A percentile compares a stretch with the other conserved stretches of the same genome.
Evolutionary conservation across 2,113 vertebrate genomes (phyloP).

Genomic region (Microtus montanus): DNA sequence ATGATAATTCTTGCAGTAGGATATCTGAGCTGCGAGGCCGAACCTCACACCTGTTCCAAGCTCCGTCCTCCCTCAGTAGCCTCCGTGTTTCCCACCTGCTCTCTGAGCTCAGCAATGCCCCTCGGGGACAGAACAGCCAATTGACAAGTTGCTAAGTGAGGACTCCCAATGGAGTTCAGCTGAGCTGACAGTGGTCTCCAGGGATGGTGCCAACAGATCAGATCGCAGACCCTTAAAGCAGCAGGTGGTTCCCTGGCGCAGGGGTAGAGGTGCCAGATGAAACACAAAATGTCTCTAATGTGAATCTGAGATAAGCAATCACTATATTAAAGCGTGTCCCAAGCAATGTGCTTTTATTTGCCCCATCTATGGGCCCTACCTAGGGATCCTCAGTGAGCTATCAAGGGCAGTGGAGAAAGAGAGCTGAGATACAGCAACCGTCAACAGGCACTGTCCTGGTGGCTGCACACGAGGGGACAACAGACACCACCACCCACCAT

Average conservation of each 20-base stretch:
- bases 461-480: too few species aligned
- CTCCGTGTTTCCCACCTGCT: not conserved
- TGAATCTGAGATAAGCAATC: not conserved
- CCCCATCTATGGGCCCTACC: not conserved
- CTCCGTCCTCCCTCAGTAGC: not conserved
- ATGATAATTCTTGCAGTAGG: not conserved
- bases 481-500: fast-evolving
- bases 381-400: not conserved
- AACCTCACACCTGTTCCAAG: not conserved
- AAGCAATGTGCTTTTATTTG: not conserved
- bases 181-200: not conserved
- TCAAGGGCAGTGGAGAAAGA: fast-evolving
- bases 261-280: not conserved
- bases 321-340: not conserved
- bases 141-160: not conserved
- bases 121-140: not conserved
- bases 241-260: conserved; percentile 26
- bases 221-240: not conserved
- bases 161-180: not conserved
- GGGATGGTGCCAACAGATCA: not conserved
- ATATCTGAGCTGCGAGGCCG: not conserved
- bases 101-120: not conserved
- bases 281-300: not conserved
- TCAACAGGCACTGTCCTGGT: fast-evolving
- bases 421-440: not conserved